phyloP scores from a whole-genome alignment of 2,888 invertebrate species.

The Diarsia rubi region DNA sequence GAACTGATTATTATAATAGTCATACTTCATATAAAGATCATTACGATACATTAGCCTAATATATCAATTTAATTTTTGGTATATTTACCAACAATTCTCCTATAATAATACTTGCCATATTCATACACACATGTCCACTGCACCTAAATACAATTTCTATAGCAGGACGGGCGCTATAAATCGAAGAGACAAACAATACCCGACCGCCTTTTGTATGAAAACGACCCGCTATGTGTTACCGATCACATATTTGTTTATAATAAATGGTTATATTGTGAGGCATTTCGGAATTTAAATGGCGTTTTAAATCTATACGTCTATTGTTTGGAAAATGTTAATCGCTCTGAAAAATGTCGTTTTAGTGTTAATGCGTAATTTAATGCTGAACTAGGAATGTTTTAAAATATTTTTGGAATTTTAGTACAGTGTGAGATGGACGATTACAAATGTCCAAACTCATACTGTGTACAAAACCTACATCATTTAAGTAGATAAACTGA shows the following conservation, averaged over 20 bases:
- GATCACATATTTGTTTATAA: slow-evolving; percentile 79
- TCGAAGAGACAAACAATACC: slow-evolving; percentile 77
- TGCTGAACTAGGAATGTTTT: slow-evolving; percentile 13
- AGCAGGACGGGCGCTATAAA: slow-evolving; percentile 75
- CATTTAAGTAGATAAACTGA: background rate
- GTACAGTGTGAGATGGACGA: background rate
- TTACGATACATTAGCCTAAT: too few relatives aligned
- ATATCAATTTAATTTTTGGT: too few relatives aligned
- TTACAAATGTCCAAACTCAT: background rate
- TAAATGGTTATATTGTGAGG: slow-evolving; percentile 60
- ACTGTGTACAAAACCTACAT: background rate
- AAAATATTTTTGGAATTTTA: slow-evolving; percentile 18
- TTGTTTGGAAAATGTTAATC: slow-evolving; percentile 60
- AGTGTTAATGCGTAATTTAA: slow-evolving; percentile 27
- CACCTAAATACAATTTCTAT: slow-evolving; percentile 55
- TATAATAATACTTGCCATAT: background rate
- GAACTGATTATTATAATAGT: background rate
- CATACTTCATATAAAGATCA: background rate
- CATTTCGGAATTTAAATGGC: slow-evolving; percentile 63
- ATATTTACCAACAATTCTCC: background rate
- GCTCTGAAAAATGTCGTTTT: slow-evolving; percentile 36
- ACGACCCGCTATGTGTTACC: slow-evolving; percentile 80
- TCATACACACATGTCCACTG: slow-evolving; percentile 30
- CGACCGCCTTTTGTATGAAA: slow-evolving; percentile 79
- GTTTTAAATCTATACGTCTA: slow-evolving; percentile 50